Base-by-base conservation (phyloP, 2,888 invertebrate genomes). In the Dasysyrphus tricinctus region DNA sequence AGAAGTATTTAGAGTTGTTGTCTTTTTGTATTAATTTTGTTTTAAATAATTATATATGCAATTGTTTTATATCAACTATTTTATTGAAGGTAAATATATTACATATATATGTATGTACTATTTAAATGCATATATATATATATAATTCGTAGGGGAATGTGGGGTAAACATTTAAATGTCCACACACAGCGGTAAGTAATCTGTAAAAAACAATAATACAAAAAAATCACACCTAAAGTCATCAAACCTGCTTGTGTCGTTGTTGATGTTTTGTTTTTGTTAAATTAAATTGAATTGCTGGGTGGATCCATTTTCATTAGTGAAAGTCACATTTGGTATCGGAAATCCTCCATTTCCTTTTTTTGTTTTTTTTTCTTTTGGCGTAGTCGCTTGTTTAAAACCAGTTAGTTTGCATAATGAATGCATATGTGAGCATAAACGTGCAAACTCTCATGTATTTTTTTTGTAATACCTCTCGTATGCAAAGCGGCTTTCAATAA, bases 261-360 rank as follows among this genome's bases (percentile, higher is more conserved):
- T 74, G 65, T 49, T 78, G 57, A 70, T 44, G 29, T 51, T 51
- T 9, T 37, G 14, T 6, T 51, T 51, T 63, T 69, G 14, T 51
- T 65, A 12, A 61, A 4, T 79, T 49, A 75, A 82, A 86, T 82
- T 86, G 86, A 86, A 86, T 86, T 86, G 86, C 86, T 81, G 86
- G 86, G 82, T 86, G 82, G 81, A 75, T 86, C 63, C 51, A 32
- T 74, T 77, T 73, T 63, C 67, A 63, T 82, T 70, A 56, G 37
- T 57, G 61, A 63, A 54, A 61, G 67, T 77, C 81, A 85, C 77
- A 77, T 80, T 82, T 65, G 39, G 34, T 54, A 76, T 80, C 73
- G 73, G 81, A 85, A 73, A 74, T 81, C 63, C 69, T 85, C 49
- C 70, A 73, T 77, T 80, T 84, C 16, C 65, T n/a, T n/a, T 42